A percentile compares a stretch with the other conserved stretches of the same genome.
Conservation (phyloP, 2,797 vertebrate species). For the Alca torda region DNA sequence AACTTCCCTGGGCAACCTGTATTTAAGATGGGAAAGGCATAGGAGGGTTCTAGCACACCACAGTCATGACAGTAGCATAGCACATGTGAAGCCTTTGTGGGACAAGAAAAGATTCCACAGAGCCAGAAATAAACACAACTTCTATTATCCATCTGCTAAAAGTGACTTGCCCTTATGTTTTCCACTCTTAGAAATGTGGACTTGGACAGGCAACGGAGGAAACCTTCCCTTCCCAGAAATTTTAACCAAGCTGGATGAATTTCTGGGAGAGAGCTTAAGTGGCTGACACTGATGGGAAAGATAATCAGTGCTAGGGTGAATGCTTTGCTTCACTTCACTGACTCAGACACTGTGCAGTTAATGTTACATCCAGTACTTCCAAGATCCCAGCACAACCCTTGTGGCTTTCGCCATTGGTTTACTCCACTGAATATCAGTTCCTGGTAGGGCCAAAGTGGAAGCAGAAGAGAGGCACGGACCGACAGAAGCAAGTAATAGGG, state of each 20-base stretch:
- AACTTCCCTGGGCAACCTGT: neutral
- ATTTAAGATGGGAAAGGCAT: neutral
- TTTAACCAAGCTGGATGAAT: conserved; percentile 49
- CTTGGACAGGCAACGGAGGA: conserved; percentile 27
- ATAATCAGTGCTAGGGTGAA: conserved; percentile 33
- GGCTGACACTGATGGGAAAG: conserved; percentile 58
- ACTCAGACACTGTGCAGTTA: conserved; percentile 53
- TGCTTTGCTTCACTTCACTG: conserved; percentile 41
- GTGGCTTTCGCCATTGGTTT: conserved; percentile 52
- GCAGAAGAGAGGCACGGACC: neutral
- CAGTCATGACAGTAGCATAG: accelerated
- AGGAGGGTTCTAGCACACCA: neutral
- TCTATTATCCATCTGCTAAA: neutral
- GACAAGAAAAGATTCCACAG: neutral
- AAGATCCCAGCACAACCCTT: conserved; percentile 19
- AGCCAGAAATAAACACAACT: neutral
- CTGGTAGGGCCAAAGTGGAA: neutral
- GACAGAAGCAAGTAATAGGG: neutral
- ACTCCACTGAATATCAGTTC: neutral
- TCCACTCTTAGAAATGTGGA: neutral
- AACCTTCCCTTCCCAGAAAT: conserved; percentile 61
- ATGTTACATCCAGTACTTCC: conserved; percentile 3
- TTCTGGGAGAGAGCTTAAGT: conserved; percentile 48
- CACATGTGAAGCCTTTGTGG: neutral
- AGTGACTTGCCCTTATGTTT: neutral